Conservation (phyloP, 2,888 invertebrate genomes). For the Meiosimyza decipiens region DNA sequence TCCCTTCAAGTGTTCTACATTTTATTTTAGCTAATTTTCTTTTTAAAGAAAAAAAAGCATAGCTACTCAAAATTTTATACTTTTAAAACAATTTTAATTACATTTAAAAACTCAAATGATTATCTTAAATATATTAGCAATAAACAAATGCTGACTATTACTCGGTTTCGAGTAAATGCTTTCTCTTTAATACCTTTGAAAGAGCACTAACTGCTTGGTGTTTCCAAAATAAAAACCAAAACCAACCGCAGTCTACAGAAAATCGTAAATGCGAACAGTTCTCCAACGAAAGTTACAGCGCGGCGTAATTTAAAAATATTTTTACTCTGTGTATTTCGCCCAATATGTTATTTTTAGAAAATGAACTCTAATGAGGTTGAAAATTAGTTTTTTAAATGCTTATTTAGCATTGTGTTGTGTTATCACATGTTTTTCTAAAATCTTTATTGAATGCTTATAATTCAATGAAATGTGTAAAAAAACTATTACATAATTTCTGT, state of each 20-base stretch:
- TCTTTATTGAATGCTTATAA: no score
- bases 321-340: conserved; percentile 14
- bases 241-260: conserved; percentile 9
- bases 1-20: background rate
- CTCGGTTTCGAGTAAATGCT: background rate
- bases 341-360: conserved; percentile 29
- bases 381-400: conserved; percentile 34
- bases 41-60: background rate
- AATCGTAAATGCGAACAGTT: conserved; percentile 12
- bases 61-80: background rate
- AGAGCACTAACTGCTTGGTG: background rate
- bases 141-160: conserved; percentile 17
- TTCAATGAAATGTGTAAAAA: no score
- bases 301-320: background rate
- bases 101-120: no score
- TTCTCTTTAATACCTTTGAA: background rate
- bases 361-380: conserved; percentile 11
- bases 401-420: conserved; percentile 3
- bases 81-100: background rate
- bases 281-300: background rate
- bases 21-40: background rate
- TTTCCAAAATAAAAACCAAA: background rate
- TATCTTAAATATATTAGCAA: conserved; percentile 18
- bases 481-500: conserved; percentile 15
- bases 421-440: no score